These are phyloP conservation scores for Actenoides lindsayi DNA, from an alignment of 2,113 vertebrate species.

Conservation along the genomic window DNA sequence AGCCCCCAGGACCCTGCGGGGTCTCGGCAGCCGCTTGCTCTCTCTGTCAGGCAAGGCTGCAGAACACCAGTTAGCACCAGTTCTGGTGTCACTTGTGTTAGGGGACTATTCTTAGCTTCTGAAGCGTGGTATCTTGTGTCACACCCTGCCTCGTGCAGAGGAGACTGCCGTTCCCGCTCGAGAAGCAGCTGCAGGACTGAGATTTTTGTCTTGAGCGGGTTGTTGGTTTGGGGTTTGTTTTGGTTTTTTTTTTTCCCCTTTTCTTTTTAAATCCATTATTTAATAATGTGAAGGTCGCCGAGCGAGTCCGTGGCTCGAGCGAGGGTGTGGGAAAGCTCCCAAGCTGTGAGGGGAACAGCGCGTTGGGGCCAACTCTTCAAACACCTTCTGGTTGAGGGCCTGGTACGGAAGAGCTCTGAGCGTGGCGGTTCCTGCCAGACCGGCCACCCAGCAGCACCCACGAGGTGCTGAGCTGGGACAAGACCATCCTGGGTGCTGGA, in stretches of 20 bases:
- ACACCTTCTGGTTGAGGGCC: neutral
- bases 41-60: neutral
- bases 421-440: neutral
- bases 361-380: neutral
- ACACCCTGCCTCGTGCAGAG: neutral
- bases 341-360: neutral
- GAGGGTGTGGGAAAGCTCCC: neutral
- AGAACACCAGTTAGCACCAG: neutral
- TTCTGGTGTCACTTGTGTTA: neutral
- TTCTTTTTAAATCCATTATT: neutral
- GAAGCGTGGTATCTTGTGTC: accelerated
- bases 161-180: neutral
- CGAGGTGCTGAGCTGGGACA: neutral
- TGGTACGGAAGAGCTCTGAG: neutral
- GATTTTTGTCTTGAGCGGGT: neutral
- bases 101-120: neutral
- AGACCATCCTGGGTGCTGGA: neutral
- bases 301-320: neutral
- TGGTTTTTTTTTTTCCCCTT: neutral
- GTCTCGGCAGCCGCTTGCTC: neutral
- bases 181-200: neutral
- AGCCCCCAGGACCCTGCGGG: accelerated
- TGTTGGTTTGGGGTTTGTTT: neutral
- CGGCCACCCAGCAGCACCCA: neutral
- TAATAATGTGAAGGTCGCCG: neutral